phyloP scores from a whole-genome alignment of 1,140 invertebrate genomes.

The Ectropis grisescens region DNA sequence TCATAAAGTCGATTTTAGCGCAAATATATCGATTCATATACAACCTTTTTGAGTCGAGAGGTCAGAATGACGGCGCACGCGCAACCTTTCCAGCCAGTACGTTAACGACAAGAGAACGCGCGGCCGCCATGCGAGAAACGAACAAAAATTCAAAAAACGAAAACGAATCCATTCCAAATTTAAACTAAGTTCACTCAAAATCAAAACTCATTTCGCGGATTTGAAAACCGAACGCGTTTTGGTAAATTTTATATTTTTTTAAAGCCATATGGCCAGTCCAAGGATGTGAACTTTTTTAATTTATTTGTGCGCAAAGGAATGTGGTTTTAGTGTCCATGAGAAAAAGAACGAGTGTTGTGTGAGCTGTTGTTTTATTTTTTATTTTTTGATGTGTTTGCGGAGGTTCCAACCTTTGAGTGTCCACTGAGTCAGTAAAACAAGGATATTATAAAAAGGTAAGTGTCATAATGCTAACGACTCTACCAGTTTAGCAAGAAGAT shows the following conservation, averaged over 20 bases:
- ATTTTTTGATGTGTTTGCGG: conserved; percentile 23
- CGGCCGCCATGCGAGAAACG: conserved; percentile 52
- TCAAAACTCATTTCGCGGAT: conserved; percentile 13
- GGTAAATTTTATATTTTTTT: no score
- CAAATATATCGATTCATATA: conserved; percentile 22
- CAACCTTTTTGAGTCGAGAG: conserved; percentile 25
- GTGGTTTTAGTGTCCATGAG: conserved; percentile 31
- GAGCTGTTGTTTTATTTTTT: conserved; percentile 11
- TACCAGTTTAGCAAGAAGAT: no score
- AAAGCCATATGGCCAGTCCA: no score
- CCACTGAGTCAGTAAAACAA: no score
- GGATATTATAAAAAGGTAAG: conserved; percentile 11
- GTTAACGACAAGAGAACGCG: conserved; percentile 31
- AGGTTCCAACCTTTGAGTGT: no score
- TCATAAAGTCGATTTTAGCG: no score
- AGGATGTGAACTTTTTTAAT: conserved; percentile 47
- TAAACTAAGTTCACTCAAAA: conserved; percentile 14
- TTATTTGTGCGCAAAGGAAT: conserved; percentile 32
- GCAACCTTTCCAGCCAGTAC: conserved; percentile 32
- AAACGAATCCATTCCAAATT: conserved; percentile 6
- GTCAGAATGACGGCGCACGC: conserved; percentile 21
- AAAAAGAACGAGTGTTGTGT: conserved; percentile 39
- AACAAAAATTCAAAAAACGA: conserved; percentile 30
- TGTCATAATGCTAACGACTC: no score
- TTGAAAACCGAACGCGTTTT: no score